These are phyloP conservation scores for Passer domesticus DNA, from an alignment of 2,113 vertebrate species.

Conservation along the genomic window DNA sequence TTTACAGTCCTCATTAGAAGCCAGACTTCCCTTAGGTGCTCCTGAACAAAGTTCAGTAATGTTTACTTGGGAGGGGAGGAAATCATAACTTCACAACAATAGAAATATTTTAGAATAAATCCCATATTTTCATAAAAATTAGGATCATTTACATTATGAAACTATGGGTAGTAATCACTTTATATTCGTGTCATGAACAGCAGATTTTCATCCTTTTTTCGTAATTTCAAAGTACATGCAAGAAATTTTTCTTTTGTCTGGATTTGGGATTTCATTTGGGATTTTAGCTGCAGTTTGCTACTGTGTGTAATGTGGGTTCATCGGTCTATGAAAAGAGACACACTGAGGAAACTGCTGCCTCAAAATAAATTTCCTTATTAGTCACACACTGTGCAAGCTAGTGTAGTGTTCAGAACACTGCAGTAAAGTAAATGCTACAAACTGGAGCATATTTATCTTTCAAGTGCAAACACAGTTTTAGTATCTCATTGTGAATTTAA, in stretches of 20 bases:
- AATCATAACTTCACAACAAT: not conserved
- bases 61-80: not conserved
- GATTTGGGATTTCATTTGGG: not conserved
- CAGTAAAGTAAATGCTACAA: not conserved
- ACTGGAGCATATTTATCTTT: not conserved
- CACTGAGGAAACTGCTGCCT: not conserved
- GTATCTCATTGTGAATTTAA: not conserved
- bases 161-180: fast-evolving
- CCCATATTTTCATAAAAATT: not conserved
- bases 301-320: not conserved
- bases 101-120: not conserved
- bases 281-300: not conserved
- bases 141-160: not conserved
- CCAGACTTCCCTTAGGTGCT: not conserved
- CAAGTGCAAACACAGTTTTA: not conserved
- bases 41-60: not conserved
- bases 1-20: not conserved
- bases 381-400: not conserved
- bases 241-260: not conserved
- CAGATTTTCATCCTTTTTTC: not conserved
- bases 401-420: not conserved
- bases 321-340: not conserved
- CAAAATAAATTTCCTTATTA: conserved; percentile 57
- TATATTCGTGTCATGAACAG: not conserved
- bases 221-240: not conserved